Evolutionary conservation across 2,113 vertebrate genomes (phyloP).

Genomic region (Pangasianodon hypophthalmus): DNA sequence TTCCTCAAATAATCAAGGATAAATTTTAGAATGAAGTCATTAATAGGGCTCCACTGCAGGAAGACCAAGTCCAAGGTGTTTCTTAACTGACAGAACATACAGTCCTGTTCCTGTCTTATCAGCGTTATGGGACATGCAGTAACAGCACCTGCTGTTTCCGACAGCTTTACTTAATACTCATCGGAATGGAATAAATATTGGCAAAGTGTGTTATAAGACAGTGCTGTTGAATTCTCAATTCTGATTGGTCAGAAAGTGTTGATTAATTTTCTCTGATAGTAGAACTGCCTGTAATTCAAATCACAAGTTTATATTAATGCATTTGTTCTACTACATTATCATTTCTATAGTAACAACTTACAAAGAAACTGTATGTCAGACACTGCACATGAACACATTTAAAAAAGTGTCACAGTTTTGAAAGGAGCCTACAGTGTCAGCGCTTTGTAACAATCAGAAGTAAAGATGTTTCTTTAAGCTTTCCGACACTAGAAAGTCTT

Average conservation of each 20-base stretch:
- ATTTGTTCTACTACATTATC: background rate
- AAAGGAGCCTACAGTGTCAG: background rate
- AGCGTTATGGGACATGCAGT: background rate
- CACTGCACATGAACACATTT: background rate
- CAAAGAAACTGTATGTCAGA: background rate
- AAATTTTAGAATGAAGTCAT: background rate
- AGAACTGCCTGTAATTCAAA: background rate
- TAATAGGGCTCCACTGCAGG: background rate
- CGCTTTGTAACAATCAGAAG: background rate
- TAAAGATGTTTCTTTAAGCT: background rate
- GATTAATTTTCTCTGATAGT: background rate
- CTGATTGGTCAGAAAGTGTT: background rate
- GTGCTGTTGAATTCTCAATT: background rate
- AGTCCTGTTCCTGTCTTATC: background rate
- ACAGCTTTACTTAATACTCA: background rate
- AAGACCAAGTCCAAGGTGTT: background rate
- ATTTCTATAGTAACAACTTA: background rate
- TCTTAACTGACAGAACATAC: background rate
- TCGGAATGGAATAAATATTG: too few relatives aligned
- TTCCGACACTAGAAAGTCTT: background rate
- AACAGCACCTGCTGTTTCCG: background rate
- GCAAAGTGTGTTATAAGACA: background rate
- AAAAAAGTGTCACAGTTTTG: background rate
- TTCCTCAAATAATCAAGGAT: background rate
- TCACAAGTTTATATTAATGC: background rate